Evolutionary conservation across 2,113 vertebrate species (phyloP).

Genomic region (Delphinus delphis): DNA sequence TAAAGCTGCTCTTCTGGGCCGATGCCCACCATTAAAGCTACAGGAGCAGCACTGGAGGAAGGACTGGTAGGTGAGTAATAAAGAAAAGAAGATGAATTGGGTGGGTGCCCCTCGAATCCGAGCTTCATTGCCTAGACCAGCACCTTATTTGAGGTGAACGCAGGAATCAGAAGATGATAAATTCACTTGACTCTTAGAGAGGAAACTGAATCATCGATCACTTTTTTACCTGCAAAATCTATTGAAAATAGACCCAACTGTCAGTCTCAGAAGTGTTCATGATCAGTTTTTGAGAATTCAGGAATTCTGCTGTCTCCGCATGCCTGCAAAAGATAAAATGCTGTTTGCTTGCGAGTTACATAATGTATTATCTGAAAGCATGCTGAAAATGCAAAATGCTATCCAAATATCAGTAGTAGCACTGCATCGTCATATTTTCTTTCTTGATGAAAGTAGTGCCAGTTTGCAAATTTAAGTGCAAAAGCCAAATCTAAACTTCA

Average conservation of each 20-base stretch:
- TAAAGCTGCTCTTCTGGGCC: conserved; percentile 25
- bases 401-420: neutral
- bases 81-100: conserved; percentile 26
- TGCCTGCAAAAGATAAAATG: conserved; percentile 49
- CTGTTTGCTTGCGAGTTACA: conserved; percentile 44
- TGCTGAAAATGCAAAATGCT: conserved; percentile 39
- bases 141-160: conserved; percentile 40
- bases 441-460: conserved; percentile 30
- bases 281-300: conserved; percentile 61
- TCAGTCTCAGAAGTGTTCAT: neutral
- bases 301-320: neutral
- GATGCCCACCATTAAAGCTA: conserved; percentile 47
- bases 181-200: conserved; percentile 63
- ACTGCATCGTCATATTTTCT: neutral
- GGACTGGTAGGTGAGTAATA: neutral
- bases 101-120: neutral
- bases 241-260: conserved; percentile 64
- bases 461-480: conserved; percentile 25
- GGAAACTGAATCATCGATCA: conserved; percentile 64
- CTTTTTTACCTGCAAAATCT: conserved; percentile 70
- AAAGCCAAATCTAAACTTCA: conserved; percentile 17
- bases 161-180: conserved; percentile 48
- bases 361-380: conserved; percentile 46
- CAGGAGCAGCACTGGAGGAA: neutral
- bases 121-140: neutral